A percentile compares a stretch with the other conserved stretches of the same genome.
phyloP scores from a whole-genome alignment of 2,888 invertebrate genomes.

The Tipula unca region DNA sequence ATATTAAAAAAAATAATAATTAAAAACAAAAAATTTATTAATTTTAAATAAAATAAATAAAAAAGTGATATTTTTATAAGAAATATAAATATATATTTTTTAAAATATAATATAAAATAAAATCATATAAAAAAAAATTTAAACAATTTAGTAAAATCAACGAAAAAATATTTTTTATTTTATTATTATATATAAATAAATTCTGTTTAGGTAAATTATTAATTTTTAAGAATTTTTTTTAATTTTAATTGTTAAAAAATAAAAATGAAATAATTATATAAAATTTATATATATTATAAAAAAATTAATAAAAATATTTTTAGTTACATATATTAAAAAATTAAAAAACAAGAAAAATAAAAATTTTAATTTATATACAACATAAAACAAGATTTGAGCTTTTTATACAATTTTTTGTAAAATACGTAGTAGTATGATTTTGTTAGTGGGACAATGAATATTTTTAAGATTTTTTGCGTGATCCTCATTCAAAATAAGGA shows the following conservation, averaged over 20 bases:
- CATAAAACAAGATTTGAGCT: not conserved
- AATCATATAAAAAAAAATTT: not conserved
- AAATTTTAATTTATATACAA: not conserved
- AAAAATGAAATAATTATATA: conserved; percentile 10
- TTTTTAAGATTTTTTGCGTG: no score
- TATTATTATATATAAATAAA: not conserved
- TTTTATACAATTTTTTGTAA: not conserved
- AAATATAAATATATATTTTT: conserved; percentile 2
- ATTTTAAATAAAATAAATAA: not conserved
- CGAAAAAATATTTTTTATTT: not conserved
- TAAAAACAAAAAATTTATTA: not conserved
- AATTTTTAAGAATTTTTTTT: not conserved
- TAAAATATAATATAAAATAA: not conserved
- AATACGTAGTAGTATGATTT: no score
- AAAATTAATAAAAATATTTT: not conserved
- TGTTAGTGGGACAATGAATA: no score
- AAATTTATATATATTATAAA: not conserved
- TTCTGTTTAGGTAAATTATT: not conserved
- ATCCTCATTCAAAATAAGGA: no score
- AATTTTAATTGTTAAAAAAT: not conserved
- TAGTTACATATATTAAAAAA: not conserved
- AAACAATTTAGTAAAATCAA: not conserved
- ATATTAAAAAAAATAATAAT: not conserved
- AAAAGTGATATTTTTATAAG: conserved; percentile 14
- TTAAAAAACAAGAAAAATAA: not conserved